Evolutionary conservation across 2,888 invertebrate genomes (phyloP), one percentile per base, ranked within the genome.

Genomic region (Scaptomyza reducta): DNA sequence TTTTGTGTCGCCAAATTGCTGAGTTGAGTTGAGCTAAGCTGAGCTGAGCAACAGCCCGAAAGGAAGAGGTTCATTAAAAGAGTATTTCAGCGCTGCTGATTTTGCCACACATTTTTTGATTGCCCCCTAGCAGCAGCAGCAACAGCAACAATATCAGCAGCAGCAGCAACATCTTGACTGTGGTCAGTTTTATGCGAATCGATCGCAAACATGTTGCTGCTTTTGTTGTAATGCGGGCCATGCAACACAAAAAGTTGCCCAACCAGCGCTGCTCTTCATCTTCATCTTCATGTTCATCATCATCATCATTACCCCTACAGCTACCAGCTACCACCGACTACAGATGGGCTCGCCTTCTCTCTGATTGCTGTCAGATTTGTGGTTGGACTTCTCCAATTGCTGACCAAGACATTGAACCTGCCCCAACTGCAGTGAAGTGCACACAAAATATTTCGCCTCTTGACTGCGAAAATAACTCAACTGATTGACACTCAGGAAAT

Each of bases 61-160:
- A 87, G 89, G 82, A 88, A 84, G 89, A 89, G 87, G 83, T 88
- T 84, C 84, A 84, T 84, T 84, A 84, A 84, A 85, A 87, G 88
- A 85, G 89, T 89, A 85, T 85, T 85, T 86, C 87, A 79, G 79
- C 83, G 70, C 70, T 72, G 68, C 70, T 72, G 84, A 89, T 88
- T 87, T 82, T 77, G 89, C 89, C 89, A 82, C 89, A 82, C 85
- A 82, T 82, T 87, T 81, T 88, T 88, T 84, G 85, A 82, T 82
- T 81, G 89, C 87, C 87, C 69, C 69, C 65, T 53, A 55, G 70
- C 65, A 57, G 78, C 54, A 42, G 50, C 54, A 55, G 71, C 61
- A 29, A 29, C n/a, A 29, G 42, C 68, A 59, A 51, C 62, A 33
- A 33, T 55, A 49, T 54, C 60, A 44, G 31, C 68, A 50, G 58